Evolutionary conservation across 1,140 invertebrate genomes (phyloP).

Genomic region (Drosophila serrata): DNA sequence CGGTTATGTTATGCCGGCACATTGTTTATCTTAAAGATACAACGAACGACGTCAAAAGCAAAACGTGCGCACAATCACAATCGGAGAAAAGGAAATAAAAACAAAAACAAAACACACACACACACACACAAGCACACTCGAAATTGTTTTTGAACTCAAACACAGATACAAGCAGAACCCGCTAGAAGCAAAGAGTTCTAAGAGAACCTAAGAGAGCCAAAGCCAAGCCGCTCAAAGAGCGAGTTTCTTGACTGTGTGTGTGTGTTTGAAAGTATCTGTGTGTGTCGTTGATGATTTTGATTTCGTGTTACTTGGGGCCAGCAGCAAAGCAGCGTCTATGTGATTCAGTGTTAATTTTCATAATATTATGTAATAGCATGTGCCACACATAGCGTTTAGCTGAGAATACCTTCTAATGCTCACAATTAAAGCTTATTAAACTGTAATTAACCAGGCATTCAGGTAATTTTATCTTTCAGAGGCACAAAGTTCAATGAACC

Average conservation of each 20-base stretch:
- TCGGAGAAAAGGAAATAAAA: slow-evolving; percentile 24
- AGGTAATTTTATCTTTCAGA: not conserved
- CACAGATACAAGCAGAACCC: not conserved
- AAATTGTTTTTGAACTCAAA: slow-evolving; percentile 5
- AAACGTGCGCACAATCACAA: slow-evolving; percentile 69
- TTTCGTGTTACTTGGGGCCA: slow-evolving; percentile 74
- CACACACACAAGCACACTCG: not conserved
- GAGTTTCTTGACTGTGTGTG: not conserved
- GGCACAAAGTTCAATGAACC: slow-evolving; percentile 39
- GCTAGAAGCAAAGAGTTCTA: slow-evolving; percentile 45
- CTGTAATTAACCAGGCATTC: not conserved
- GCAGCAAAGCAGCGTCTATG: slow-evolving; percentile 55
- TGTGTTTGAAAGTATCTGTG: slow-evolving; percentile 33
- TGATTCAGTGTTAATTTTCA: slow-evolving; percentile 84
- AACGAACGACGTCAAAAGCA: slow-evolving; percentile 69
- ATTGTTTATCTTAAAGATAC: slow-evolving; percentile 83
- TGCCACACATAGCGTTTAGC: slow-evolving; percentile 30
- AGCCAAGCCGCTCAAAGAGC: slow-evolving; percentile 26
- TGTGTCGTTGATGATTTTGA: slow-evolving; percentile 69
- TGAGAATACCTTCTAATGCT: slow-evolving; percentile 4
- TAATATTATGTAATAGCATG: slow-evolving; percentile 82
- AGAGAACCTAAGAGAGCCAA: slow-evolving; percentile 32
- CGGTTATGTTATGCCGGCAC: slow-evolving; percentile 76
- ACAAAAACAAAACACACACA: slow-evolving; percentile 24
- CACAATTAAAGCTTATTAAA: slow-evolving; percentile 1